phyloP scores from a whole-genome alignment of 1,140 invertebrate species.

The Macrostomum lignano region DNA sequence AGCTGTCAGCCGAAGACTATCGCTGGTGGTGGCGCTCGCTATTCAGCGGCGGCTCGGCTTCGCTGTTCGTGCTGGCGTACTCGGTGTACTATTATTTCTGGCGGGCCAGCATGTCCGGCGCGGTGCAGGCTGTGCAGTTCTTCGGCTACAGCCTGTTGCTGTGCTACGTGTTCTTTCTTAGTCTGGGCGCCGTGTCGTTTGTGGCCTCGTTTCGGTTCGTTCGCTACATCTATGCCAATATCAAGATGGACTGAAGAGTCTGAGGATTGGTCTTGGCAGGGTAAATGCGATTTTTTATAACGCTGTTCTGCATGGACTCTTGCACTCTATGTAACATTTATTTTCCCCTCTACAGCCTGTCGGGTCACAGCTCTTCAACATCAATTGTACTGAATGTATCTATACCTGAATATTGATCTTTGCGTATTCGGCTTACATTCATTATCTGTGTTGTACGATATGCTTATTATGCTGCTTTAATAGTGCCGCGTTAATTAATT shows the following conservation, averaged over 20 bases:
- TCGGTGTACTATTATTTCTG: slow-evolving; percentile 31
- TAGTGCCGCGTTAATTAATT: too few species aligned
- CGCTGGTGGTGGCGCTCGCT: slow-evolving; percentile 34
- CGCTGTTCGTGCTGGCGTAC: slow-evolving; percentile 31
- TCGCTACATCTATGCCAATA: slow-evolving; percentile 31
- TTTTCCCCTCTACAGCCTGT: too few species aligned
- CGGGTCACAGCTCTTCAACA: too few species aligned
- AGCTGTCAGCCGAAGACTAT: slow-evolving; percentile 31
- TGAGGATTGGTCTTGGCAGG: too few species aligned
- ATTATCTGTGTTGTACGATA: too few species aligned
- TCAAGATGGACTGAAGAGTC: slow-evolving; percentile 33
- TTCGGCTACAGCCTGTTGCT: slow-evolving; percentile 30
- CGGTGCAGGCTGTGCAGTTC: slow-evolving; percentile 31
- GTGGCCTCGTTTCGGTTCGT: slow-evolving; percentile 31
- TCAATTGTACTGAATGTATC: too few species aligned
- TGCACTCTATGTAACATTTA: too few species aligned
- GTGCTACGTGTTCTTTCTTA: slow-evolving; percentile 32
- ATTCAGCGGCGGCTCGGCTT: slow-evolving; percentile 30
- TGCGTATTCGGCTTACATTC: too few species aligned
- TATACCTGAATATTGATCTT: too few species aligned
- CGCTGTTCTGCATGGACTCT: too few species aligned
- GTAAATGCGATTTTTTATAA: too few species aligned
- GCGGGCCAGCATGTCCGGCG: slow-evolving; percentile 32
- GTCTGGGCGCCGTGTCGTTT: slow-evolving; percentile 31
- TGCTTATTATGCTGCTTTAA: too few species aligned